Base-by-base conservation (phyloP, 2,113 vertebrate species). In the Desmodus rotundus region DNA sequence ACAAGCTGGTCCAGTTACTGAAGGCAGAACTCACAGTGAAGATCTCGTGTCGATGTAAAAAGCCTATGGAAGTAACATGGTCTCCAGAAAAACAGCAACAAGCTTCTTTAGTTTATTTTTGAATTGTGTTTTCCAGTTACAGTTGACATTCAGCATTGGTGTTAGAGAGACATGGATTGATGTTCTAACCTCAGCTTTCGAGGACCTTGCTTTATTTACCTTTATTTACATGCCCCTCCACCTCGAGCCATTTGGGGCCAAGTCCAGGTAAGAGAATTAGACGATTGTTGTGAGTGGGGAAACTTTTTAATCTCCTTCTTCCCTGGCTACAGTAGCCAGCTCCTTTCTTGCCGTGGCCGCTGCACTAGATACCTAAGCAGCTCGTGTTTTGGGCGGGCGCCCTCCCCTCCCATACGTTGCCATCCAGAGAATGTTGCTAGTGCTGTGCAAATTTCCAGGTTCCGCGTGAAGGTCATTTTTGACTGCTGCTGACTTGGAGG, bases 221-320 rank as follows among this genome's bases (percentile, higher is more conserved):
- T 12, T 61, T 28, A 45, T 61, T 41, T 33, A 14, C 16, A 3
- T 6, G 41, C 58, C 9, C n/a, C 7, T 84, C 38, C 54, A 24
- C 70, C 24, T 56, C 31, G 20, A 63, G 33, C 56, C 67, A 24
- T 26, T 28, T 41, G 52, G 58, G 45, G 41, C 45, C 8, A 36
- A 28, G 28, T 50, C 33, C 10, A 85, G 85, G n/a, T 43, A 43
- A 77, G 58, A 81, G 56, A 95, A 68, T 74, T 74, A 45, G 76
- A 24, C 61, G 38, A 8, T 38, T 26, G 24, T 91, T 77, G 58
- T 6, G 9, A 58, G 5, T 17, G 4, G 67, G 38, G 67, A 19
- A n/a, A 38, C 26, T 63, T 92, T 33, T 1, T 26, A 0, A 33
- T 58, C 14, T 36, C 63, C 54, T 6, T 72, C 70, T 45, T 52